Conservation (phyloP, 2,113 vertebrate genomes). For the Arenaria interpres region DNA sequence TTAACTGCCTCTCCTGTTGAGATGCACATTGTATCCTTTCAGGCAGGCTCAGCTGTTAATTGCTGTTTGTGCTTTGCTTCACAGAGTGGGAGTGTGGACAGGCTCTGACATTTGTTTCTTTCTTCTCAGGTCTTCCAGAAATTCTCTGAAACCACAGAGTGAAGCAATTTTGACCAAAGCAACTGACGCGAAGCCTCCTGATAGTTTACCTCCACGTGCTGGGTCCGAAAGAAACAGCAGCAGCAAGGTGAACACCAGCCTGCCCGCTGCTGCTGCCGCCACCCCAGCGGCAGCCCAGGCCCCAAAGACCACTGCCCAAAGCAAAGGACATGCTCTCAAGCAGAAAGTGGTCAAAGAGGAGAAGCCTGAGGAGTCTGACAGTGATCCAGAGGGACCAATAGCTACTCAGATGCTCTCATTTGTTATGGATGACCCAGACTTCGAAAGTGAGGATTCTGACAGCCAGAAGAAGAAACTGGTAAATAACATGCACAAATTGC, state of each 20-base stretch:
- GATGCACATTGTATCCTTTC: neutral
- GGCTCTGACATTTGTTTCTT: neutral
- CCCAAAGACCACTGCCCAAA: constrained; percentile 8
- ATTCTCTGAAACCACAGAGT: constrained; percentile 60
- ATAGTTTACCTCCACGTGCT: constrained; percentile 17
- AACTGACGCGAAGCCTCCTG: constrained; percentile 33
- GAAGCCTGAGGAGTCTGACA: constrained; percentile 81
- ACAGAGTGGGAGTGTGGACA: neutral
- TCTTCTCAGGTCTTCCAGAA: constrained; percentile 69
- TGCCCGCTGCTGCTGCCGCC: neutral
- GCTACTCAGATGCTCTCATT: constrained; percentile 96
- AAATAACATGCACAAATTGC: neutral
- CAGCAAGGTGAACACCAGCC: neutral
- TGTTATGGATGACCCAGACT: constrained; percentile 96
- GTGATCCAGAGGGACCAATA: constrained; percentile 86
- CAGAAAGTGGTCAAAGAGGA: constrained; percentile 44
- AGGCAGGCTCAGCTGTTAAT: neutral
- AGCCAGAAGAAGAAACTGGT: constrained; percentile 76
- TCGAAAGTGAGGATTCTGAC: constrained; percentile 89
- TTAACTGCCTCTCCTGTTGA: neutral
- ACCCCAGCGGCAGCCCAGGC: neutral
- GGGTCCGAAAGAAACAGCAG: neutral
- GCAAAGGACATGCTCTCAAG: constrained; percentile 17
- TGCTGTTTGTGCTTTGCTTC: neutral
- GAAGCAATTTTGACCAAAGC: constrained; percentile 60